phyloP scores from a whole-genome alignment of 2,888 invertebrate genomes.

The Gonocerus acuteangulatus region DNA sequence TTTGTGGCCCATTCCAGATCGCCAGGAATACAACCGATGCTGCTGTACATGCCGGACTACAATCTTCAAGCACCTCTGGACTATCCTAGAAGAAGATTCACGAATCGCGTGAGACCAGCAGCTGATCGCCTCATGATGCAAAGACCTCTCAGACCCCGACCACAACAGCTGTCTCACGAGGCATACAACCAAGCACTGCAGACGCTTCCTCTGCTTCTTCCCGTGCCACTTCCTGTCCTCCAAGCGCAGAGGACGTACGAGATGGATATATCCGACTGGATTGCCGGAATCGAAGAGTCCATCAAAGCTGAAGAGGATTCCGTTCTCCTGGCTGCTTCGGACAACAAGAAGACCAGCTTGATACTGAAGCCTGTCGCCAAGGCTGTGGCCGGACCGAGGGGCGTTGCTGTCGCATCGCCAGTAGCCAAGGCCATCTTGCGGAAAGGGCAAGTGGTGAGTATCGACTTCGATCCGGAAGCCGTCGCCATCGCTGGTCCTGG shows the following conservation, averaged over 20 bases:
- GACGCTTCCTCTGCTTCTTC: too few relatives aligned
- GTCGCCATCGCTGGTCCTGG: slow-evolving; percentile 67
- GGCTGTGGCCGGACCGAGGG: slow-evolving; percentile 57
- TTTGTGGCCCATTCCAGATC: neutral
- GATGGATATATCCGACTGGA: slow-evolving; percentile 26
- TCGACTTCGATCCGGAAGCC: slow-evolving; percentile 59
- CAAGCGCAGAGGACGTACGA: neutral
- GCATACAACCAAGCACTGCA: too few relatives aligned
- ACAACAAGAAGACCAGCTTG: slow-evolving; percentile 29
- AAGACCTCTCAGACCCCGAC: neutral
- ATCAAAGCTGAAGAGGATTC: slow-evolving; percentile 22
- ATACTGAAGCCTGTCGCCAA: slow-evolving; percentile 58
- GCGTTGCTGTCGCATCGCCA: slow-evolving; percentile 63
- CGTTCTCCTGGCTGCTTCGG: slow-evolving; percentile 7
- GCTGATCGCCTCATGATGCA: neutral
- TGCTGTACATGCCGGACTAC: slow-evolving; percentile 36
- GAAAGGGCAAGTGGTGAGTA: slow-evolving; percentile 53
- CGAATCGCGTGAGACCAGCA: neutral
- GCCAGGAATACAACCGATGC: slow-evolving; percentile 25
- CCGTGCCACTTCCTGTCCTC: too few relatives aligned
- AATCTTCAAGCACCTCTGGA: slow-evolving; percentile 35
- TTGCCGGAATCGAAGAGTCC: slow-evolving; percentile 28
- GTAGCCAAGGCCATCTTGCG: slow-evolving; percentile 57
- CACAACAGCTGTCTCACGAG: neutral
- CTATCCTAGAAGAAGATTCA: neutral